Conservation (phyloP, 2,888 invertebrate genomes). For the Anagyrus pseudococci region DNA sequence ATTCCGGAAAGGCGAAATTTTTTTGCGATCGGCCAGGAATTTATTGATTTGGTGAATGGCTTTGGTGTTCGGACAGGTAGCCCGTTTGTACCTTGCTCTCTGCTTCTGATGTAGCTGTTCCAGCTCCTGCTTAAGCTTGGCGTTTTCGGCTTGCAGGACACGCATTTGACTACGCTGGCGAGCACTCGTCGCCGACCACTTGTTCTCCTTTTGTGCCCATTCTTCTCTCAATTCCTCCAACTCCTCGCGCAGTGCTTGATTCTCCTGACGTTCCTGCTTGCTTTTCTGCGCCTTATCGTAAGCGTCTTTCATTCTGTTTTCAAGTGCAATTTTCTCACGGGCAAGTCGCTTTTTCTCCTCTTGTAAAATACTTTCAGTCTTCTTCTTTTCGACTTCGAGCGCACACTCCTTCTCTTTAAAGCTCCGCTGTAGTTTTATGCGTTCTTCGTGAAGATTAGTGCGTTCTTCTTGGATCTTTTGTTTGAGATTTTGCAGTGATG, state of each 20-base stretch:
- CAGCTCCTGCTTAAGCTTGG: conserved; percentile 69
- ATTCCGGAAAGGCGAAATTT: conserved; percentile 35
- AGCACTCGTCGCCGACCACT: conserved; percentile 75
- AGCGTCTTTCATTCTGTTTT: conserved; percentile 71
- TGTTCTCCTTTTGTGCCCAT: conserved; percentile 75
- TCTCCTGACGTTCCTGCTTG: conserved; percentile 76
- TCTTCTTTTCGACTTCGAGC: conserved; percentile 69
- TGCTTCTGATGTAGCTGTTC: conserved; percentile 71
- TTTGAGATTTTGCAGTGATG: conserved; percentile 59
- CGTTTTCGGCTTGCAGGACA: conserved; percentile 74
- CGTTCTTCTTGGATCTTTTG: conserved; percentile 62
- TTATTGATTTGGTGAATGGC: conserved; percentile 80
- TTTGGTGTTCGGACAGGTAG: conserved; percentile 71
- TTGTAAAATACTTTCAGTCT: conserved; percentile 70
- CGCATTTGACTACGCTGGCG: conserved; percentile 78
- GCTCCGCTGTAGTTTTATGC: conserved; percentile 63
- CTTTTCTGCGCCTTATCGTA: conserved; percentile 69
- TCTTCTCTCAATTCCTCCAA: conserved; percentile 72
- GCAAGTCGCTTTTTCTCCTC: conserved; percentile 74
- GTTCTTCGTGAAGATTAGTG: conserved; percentile 66
- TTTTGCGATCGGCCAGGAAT: conserved; percentile 59
- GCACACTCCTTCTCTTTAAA: conserved; percentile 67
- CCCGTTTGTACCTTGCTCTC: conserved; percentile 70
- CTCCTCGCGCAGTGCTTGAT: conserved; percentile 67
- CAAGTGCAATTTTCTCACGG: conserved; percentile 72